Base-by-base conservation (phyloP, 2,888 invertebrate genomes). In the Pterostichus niger region DNA sequence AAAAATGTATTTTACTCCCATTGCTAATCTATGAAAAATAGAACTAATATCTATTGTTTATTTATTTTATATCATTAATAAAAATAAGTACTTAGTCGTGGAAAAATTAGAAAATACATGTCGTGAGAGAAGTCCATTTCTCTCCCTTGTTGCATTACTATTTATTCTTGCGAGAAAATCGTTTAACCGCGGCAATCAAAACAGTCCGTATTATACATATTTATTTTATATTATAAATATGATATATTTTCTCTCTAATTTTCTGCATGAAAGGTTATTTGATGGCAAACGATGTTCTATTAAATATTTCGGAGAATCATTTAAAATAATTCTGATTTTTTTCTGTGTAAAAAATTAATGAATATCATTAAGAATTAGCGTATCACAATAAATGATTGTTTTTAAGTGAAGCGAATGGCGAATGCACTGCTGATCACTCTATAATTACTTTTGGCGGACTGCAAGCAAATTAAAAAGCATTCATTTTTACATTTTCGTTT, bases 401-500 rank as follows among this genome's bases (percentile, higher is more conserved):
- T 71, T 71, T 71, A 71, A 71, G 68, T 71, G 68, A 71, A 71
- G 68, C 68, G 68, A 71, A 71, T 44, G 68, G 68, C 40, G 68
- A 71, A 44, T 71, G 68, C 68, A 71, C 75, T 49, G 49, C 49
- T 75, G 75, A 77, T 77, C 56, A 56, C 77, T 77, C 77, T 64
- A 79, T 79, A 79, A 79, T 79, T 79, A 79, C 77, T 52, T 75
- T 33, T 75, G 54, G 56, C 54, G 77, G 77, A 56, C 77, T 77
- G 77, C 77, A 79, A 52, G 61, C 64, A 68, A 79, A 79, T 79
- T 79, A 79, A 79, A 79, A 79, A 79, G 64, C 79, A 52, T 49
- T 79, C 79, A 79, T 64, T 79, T 79, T 79, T 79, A 79, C 64
- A 79, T 79, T 79, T 79, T 79, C 79, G 64, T 68, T 77, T 56